Percentiles rank a stretch among this genome's conserved stretches.
Conservation (phyloP, 64 coral and sea anemone genomes). For the Trachythela sp. region DNA sequence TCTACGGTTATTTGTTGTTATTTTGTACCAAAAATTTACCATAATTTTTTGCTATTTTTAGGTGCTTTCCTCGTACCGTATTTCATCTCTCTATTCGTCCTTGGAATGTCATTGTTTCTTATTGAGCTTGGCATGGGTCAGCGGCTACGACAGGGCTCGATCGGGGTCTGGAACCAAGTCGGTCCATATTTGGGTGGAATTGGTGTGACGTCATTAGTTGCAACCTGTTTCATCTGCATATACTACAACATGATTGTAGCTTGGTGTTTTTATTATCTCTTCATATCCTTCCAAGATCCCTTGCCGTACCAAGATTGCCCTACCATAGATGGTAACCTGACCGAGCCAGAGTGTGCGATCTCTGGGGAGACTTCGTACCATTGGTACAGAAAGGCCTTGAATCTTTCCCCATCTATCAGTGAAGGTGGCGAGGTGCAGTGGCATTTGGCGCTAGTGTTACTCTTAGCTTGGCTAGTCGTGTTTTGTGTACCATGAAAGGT, state of each 20-base stretch:
- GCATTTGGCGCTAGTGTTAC: background rate
- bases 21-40: no score
- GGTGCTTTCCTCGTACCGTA: slow-evolving; percentile 90
- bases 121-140: slow-evolving; percentile 90
- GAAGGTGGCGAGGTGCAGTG: background rate
- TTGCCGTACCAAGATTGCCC: slow-evolving; percentile 87
- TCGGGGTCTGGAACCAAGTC: slow-evolving; percentile 85
- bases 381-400: background rate
- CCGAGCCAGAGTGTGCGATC: background rate
- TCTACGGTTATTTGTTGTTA: no score
- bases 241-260: slow-evolving; percentile 88
- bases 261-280: slow-evolving; percentile 93
- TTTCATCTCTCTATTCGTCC: slow-evolving; percentile 76
- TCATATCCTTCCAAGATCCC: slow-evolving; percentile 76
- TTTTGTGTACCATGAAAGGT: slow-evolving; percentile 16
- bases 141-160: slow-evolving; percentile 78
- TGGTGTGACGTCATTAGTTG: slow-evolving; percentile 67
- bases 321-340: background rate
- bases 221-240: slow-evolving; percentile 63
- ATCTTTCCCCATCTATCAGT: background rate
- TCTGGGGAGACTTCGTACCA: background rate
- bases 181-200: slow-evolving; percentile 82
- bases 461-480: background rate
- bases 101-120: slow-evolving; percentile 81
- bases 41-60: slow-evolving; percentile 6